Evolutionary conservation across 2,888 invertebrate genomes (phyloP).

Genomic region (Troides aeacus): DNA sequence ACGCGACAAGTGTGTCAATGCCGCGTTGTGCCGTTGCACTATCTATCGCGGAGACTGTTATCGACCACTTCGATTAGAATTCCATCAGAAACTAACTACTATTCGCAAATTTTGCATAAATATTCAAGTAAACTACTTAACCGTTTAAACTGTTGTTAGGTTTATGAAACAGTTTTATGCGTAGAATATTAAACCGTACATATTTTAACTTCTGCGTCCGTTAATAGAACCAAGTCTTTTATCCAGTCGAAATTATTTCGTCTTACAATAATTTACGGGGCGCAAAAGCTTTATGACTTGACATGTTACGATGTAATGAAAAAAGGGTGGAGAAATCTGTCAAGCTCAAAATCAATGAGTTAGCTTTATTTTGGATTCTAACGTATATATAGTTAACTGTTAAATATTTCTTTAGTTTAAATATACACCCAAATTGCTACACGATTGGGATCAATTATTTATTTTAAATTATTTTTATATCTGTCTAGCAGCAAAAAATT

Average conservation of each 20-base stretch:
- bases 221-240: neutral
- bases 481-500: too few species aligned
- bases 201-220: too few species aligned
- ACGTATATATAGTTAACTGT: neutral
- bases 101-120: slow-evolving; percentile 15
- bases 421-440: too few species aligned
- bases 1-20: slow-evolving; percentile 75
- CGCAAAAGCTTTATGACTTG: neutral
- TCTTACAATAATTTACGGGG: neutral
- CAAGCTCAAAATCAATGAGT: neutral
- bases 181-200: neutral
- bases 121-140: slow-evolving; percentile 4
- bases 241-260: neutral
- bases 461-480: too few species aligned
- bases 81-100: slow-evolving; percentile 25
- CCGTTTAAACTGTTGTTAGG: neutral
- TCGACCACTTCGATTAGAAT: slow-evolving; percentile 64
- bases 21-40: slow-evolving; percentile 53
- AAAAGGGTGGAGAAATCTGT: neutral
- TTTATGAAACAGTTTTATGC: neutral
- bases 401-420: too few species aligned
- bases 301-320: neutral
- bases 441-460: too few species aligned
- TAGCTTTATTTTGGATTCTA: neutral
- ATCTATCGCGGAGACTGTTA: slow-evolving; percentile 67